Base-by-base conservation (phyloP, 2,113 vertebrate genomes). In the Sinocyclocheilus maitianheensis region DNA sequence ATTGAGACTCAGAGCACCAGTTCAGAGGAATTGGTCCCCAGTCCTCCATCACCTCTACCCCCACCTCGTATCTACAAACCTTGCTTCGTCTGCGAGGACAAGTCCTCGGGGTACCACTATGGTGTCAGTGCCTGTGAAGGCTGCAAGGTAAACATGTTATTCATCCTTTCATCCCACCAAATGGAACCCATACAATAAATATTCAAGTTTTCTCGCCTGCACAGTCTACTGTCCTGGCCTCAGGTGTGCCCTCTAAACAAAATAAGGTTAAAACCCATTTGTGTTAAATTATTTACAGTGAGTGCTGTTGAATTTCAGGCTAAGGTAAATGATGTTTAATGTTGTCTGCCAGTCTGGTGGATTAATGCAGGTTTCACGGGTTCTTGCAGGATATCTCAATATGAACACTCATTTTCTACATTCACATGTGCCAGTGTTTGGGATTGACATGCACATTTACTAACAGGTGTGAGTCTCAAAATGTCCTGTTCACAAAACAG, bases 81-180 rank as follows among this genome's bases (percentile, higher is more conserved):
- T 91, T 99, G 98, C 94, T 99, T 99, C 90, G 97, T 99, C 89
- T 99, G 98, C 94, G 97, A 98, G 94, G 98, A 99, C 95, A 99
- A 99, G 93, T 98, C 97, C 88, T 99, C 98, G 0, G 98, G 98
- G 87, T 99, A 99, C 94, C 97, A 99, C 95, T 99, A 99, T 95
- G 97, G 98, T 26, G 98, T 99, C 96, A 99, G 98, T 89, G 97
- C 98, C 78, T 99, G 98, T 77, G 98, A 99, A 91, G 98, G 98
- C 85, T 99, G 98, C 91, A 99, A 99, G 97, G 98, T 99, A 95
- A 96, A 96, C 48, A 7, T 18, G 10, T 5, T 13, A 34, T 77
- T 26, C 62, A 63, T 26, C 24, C 20, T n/a, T 24, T 58, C 30
- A 40, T 34, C 51, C 13, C 18, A 78, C 16, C 30, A 62, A 58